These are phyloP conservation scores for Desmophyllum pertusum DNA, from an alignment of 92 coral and sea anemone genomes.

Conservation along the genomic window DNA sequence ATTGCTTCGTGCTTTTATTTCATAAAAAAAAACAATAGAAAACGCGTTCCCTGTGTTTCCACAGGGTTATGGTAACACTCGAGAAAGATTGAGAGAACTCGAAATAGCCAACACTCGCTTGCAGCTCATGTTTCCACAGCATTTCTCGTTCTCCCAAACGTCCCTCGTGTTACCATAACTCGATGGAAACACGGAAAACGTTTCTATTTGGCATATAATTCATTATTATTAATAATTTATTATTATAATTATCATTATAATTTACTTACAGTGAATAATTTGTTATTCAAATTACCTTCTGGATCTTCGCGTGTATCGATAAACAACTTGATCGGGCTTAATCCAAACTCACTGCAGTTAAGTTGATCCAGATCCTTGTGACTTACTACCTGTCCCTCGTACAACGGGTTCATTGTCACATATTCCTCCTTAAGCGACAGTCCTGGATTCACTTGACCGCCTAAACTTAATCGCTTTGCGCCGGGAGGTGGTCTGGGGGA, in stretches of 20 bases:
- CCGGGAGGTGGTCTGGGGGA: constrained; percentile 42
- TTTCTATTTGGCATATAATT: no score
- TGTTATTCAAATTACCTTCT: constrained; percentile 17
- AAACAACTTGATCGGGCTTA: constrained; percentile 19
- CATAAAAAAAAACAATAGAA: no score
- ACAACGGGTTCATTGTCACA: constrained; percentile 43
- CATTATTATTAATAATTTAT: no score
- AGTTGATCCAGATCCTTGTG: constrained; percentile 35
- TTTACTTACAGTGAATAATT: background rate
- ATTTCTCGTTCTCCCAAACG: no score
- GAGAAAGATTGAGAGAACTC: no score
- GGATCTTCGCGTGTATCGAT: constrained; percentile 22
- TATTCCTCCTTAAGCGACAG: constrained; percentile 23
- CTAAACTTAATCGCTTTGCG: constrained; percentile 25
- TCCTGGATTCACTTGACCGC: constrained; percentile 42
- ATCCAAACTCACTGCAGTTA: constrained; percentile 38
- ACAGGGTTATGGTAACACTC: no score
- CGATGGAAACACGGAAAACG: no score
- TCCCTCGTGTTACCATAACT: no score
- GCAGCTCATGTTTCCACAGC: no score
- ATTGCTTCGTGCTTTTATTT: no score
- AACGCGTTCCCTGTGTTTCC: no score
- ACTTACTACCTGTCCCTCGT: constrained; percentile 33
- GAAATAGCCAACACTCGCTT: no score
- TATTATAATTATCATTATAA: background rate